Evolutionary conservation across 2,888 invertebrate genomes (phyloP), one percentile per base, ranked within the genome.

Genomic region (Pecten maximus): DNA sequence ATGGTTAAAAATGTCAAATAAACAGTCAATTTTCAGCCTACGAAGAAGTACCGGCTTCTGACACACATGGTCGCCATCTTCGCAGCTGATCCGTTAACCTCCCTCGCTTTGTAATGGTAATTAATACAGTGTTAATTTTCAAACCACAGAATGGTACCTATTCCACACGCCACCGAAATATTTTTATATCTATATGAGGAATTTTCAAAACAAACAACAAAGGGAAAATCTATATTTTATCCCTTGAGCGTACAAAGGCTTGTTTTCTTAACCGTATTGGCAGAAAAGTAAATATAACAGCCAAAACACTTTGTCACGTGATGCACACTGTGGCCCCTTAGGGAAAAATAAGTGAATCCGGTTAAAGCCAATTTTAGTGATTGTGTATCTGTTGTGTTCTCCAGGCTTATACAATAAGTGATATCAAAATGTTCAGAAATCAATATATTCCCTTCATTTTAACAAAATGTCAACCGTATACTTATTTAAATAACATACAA

Each of bases 41-140:
- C 74, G 74, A 74, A 74, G 74, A 35, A 35, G 74, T 87, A 90
- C 93, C 93, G 93, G 93, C 92, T 90, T 91, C 90, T 89, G 87
- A 90, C 91, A 91, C 93, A 93, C 93, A 93, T 93, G 93, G 93
- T 91, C 93, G 93, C 93, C 93, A 93, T 93, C 89, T 93, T 93
- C 60, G 74, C 50, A 88, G 93, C 93, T 92, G 40, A 92, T 93
- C 91, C 87, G 40, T 91, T 90, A 50, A 54, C 91, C 90, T 90
- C 91, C 91, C 90, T 87, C 88, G 39, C 87, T 40, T 60, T 28
- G 28, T 74, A 74, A 74, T 74, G 35, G 74, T 74, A 74, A 74
- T 74, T 74, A 74, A 35, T 35, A 74, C 74, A 10, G 35, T 74
- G 74, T 74, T 74, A 35, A 74, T 74, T 74, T 74, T 35, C 0